A percentile compares a stretch with the other conserved stretches of the same genome.
Evolutionary conservation across 2,888 invertebrate genomes (phyloP).

Genomic region (Trissolcus japonicus): DNA sequence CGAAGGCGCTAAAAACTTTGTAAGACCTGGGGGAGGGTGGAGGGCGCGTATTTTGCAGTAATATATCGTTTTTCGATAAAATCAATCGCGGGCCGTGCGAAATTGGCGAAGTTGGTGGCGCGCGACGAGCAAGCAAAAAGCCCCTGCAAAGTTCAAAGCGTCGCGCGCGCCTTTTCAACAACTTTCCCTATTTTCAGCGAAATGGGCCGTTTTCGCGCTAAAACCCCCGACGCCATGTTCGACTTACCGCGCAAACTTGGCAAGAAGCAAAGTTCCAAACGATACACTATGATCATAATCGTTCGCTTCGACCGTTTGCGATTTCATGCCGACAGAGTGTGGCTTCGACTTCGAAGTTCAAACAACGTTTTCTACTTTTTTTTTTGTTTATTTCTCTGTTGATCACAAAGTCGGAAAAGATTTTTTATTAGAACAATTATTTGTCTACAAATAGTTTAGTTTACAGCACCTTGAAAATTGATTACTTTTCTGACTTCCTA

Average conservation of each 20-base stretch:
- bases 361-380: conserved; percentile 14
- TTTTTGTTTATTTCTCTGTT: conserved; percentile 24
- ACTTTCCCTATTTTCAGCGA: conserved; percentile 22
- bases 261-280: conserved; percentile 27
- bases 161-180: conserved; percentile 28
- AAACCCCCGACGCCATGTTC: conserved; percentile 7
- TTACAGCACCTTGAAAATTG: too few species aligned
- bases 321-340: conserved; percentile 19
- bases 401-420: too few species aligned
- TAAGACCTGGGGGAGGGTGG: background rate
- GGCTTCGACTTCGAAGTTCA: conserved; percentile 15
- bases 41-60: conserved; percentile 20
- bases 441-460: too few species aligned
- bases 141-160: conserved; percentile 17
- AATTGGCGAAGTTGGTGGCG: conserved; percentile 38
- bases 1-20: conserved; percentile 29
- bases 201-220: conserved; percentile 19
- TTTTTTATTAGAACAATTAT: too few species aligned
- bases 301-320: conserved; percentile 37
- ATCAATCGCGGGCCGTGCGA: conserved; percentile 32
- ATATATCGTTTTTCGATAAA: conserved; percentile 50
- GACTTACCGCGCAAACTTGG: conserved; percentile 16
- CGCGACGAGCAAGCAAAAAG: conserved; percentile 37
- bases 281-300: conserved; percentile 48
- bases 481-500: too few species aligned